phyloP scores from a whole-genome alignment of 2,888 invertebrate genomes.

The Heteromurus nitidus region DNA sequence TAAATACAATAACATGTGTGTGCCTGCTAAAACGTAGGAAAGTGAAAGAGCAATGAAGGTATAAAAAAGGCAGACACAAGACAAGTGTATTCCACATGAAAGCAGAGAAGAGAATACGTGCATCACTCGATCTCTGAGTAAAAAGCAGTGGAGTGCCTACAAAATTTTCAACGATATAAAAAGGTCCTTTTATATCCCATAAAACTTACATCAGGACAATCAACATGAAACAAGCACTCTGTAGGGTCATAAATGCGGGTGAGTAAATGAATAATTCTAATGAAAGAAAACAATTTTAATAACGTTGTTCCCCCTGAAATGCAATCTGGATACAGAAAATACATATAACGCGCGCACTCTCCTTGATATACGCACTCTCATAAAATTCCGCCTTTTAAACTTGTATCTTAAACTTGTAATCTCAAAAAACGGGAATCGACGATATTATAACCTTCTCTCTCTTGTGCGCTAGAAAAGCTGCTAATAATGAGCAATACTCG shows the following conservation, averaged over 20 bases:
- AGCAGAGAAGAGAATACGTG: constrained; percentile 29
- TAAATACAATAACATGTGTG: constrained; percentile 13
- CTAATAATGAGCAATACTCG: constrained; percentile 38
- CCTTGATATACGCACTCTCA: no score
- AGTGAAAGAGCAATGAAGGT: neutral
- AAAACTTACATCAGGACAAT: constrained; percentile 64
- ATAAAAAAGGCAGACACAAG: constrained; percentile 8
- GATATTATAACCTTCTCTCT: neutral
- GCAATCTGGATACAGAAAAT: constrained; percentile 27
- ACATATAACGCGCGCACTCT: neutral
- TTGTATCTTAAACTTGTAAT: no score
- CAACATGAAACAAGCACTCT: constrained; percentile 64
- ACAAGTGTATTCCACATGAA: constrained; percentile 57
- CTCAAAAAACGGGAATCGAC: no score
- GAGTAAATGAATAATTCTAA: constrained; percentile 70
- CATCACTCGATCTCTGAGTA: constrained; percentile 26
- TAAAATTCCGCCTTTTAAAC: no score
- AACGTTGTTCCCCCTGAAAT: constrained; percentile 59
- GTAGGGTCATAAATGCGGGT: constrained; percentile 66
- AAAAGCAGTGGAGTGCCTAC: constrained; percentile 34
- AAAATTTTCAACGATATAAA: constrained; percentile 62
- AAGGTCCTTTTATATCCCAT: constrained; percentile 65
- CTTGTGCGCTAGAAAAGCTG: constrained; percentile 18
- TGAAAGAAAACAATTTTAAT: constrained; percentile 71
- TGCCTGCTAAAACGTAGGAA: neutral